Evolutionary conservation across 2,797 vertebrate genomes (phyloP).

Genomic region (Labroides dimidiatus): DNA sequence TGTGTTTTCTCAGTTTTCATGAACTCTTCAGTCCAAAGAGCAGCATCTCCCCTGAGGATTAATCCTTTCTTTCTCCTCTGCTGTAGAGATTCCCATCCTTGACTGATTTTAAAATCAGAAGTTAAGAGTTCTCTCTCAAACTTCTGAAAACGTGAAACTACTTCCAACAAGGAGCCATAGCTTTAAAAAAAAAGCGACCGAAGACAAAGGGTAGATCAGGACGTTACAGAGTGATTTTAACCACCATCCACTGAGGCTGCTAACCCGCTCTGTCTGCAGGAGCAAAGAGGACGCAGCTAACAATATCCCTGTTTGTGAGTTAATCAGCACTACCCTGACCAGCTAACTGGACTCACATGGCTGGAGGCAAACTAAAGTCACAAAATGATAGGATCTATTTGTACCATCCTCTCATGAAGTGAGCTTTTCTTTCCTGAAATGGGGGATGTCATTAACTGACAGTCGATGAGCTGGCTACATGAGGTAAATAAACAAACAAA

Average conservation of each 20-base stretch:
- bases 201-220: background rate
- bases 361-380: conserved; percentile 53
- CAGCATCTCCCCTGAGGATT: background rate
- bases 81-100: background rate
- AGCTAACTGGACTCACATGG: conserved; percentile 85
- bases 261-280: conserved; percentile 24
- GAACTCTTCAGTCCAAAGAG: conserved; percentile 24
- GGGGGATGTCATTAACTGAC: background rate
- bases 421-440: conserved; percentile 21
- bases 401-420: conserved; percentile 49
- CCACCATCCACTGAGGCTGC: conserved; percentile 28
- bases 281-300: conserved; percentile 61
- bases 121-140: conserved; percentile 17
- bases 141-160: background rate
- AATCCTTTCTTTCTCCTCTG: background rate
- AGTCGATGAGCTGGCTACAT: background rate
- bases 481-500: too few species aligned
- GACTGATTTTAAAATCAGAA: conserved; percentile 8
- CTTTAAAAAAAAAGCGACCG: background rate
- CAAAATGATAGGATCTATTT: conserved; percentile 53
- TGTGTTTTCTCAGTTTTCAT: conserved; percentile 37
- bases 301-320: conserved; percentile 78
- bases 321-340: conserved; percentile 75
- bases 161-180: conserved; percentile 3
- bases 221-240: background rate